phyloP scores from a whole-genome alignment of 2,113 vertebrate species.

The Clupea harengus region DNA sequence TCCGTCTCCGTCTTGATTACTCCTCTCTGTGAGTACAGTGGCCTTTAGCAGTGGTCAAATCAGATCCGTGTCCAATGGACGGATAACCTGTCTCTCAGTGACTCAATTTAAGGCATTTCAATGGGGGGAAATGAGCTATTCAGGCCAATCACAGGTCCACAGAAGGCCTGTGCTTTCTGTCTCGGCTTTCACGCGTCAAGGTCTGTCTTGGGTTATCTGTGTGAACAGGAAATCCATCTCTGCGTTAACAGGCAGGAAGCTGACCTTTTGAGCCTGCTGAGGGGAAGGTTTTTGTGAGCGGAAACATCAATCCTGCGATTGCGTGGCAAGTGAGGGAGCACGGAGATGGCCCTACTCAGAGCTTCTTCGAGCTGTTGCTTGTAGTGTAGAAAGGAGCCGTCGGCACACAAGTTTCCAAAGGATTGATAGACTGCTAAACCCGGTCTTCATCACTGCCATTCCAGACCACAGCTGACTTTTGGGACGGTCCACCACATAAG shows the following conservation, averaged over 20 bases:
- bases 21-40: neutral
- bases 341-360: neutral
- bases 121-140: constrained; percentile 15
- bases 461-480: no score
- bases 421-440: no score
- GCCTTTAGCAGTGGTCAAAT: neutral
- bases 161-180: neutral
- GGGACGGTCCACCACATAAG: no score
- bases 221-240: neutral
- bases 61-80: constrained; percentile 15
- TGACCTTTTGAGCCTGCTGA: neutral
- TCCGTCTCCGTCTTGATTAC: neutral
- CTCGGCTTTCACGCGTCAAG: neutral
- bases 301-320: neutral
- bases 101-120: constrained; percentile 14
- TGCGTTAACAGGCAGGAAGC: neutral
- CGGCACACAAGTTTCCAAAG: no score
- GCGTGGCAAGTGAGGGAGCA: neutral
- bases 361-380: neutral
- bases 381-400: no score
- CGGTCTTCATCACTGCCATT: no score
- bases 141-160: constrained; percentile 1
- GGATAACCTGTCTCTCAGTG: neutral
- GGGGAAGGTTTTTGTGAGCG: neutral
- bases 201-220: neutral